A percentile compares a stretch with the other conserved stretches of the same genome.
phyloP scores from a whole-genome alignment of 1,140 invertebrate species.

The Aphelenchoides besseyi region DNA sequence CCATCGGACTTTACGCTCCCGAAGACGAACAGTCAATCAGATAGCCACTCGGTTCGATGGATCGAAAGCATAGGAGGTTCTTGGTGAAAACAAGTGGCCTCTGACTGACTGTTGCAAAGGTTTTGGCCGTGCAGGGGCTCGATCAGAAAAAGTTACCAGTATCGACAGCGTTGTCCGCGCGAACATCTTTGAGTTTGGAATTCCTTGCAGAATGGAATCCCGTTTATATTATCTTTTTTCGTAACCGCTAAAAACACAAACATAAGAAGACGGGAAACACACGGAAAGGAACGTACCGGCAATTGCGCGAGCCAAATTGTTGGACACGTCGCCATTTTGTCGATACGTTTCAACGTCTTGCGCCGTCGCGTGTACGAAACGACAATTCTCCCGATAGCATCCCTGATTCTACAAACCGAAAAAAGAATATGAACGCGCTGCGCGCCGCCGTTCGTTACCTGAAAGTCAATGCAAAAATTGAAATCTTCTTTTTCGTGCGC shows the following conservation, averaged over 20 bases:
- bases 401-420: slow-evolving; percentile 52
- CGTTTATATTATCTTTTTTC: slow-evolving; percentile 52
- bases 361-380: slow-evolving; percentile 52
- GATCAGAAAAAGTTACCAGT: slow-evolving; percentile 24
- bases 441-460: slow-evolving; percentile 40
- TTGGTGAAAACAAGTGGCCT: not conserved
- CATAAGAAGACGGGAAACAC: slow-evolving; percentile 32
- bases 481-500: slow-evolving; percentile 45
- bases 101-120: not conserved
- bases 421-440: not conserved
- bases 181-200: slow-evolving; percentile 46
- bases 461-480: slow-evolving; percentile 58
- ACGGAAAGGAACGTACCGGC: not conserved
- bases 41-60: not conserved
- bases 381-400: slow-evolving; percentile 57
- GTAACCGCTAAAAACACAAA: slow-evolving; percentile 55
- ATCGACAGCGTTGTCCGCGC: slow-evolving; percentile 45
- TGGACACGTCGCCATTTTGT: slow-evolving; percentile 51
- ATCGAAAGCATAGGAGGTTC: slow-evolving; percentile 9
- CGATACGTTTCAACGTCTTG: slow-evolving; percentile 58
- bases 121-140: not conserved
- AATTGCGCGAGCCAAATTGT: slow-evolving; percentile 31
- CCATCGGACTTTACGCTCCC: not conserved
- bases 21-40: not conserved
- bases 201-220: slow-evolving; percentile 59